Percentiles rank a stretch among this genome's conserved stretches.
These are phyloP conservation scores for Phalangium opilio DNA, from an alignment of 2,888 invertebrate genomes.

Conservation along the genomic window DNA sequence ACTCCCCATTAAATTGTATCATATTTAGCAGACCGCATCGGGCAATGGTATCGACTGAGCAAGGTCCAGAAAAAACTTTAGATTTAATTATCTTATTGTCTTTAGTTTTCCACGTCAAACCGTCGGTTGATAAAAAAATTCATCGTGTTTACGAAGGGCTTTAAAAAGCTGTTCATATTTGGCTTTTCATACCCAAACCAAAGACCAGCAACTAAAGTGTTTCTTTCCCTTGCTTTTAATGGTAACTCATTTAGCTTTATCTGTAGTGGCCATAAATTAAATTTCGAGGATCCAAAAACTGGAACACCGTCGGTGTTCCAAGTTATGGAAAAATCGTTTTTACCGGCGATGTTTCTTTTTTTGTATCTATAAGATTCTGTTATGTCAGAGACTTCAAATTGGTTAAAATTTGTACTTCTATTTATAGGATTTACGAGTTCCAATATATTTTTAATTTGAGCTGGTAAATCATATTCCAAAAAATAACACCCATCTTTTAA, in stretches of 20 bases:
- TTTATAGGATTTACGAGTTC: no score
- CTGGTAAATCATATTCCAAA: no score
- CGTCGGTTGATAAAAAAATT: neutral
- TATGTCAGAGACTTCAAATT: no score
- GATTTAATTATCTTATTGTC: neutral
- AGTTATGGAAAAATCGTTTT: no score
- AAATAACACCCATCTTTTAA: no score
- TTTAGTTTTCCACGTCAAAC: neutral
- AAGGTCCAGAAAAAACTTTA: slow-evolving; percentile 2
- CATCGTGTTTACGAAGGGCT: slow-evolving; percentile 2
- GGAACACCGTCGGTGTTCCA: slow-evolving; percentile 7
- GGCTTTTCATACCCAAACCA: slow-evolving; percentile 7
- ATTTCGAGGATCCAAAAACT: slow-evolving; percentile 4
- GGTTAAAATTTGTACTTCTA: no score
- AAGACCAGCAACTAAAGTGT: neutral
- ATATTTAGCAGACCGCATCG: slow-evolving; percentile 7
- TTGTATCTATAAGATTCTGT: no score
- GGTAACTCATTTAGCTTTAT: slow-evolving; percentile 5
- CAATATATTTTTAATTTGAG: no score
- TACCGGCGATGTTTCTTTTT: no score
- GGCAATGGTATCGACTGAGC: slow-evolving; percentile 6
- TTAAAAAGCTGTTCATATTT: slow-evolving; percentile 4
- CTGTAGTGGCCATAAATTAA: slow-evolving; percentile 6
- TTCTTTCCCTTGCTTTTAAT: slow-evolving; percentile 2
- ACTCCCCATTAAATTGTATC: slow-evolving; percentile 7